phyloP scores from a whole-genome alignment of 2,113 vertebrate genomes.

The Isichthys henryi region DNA sequence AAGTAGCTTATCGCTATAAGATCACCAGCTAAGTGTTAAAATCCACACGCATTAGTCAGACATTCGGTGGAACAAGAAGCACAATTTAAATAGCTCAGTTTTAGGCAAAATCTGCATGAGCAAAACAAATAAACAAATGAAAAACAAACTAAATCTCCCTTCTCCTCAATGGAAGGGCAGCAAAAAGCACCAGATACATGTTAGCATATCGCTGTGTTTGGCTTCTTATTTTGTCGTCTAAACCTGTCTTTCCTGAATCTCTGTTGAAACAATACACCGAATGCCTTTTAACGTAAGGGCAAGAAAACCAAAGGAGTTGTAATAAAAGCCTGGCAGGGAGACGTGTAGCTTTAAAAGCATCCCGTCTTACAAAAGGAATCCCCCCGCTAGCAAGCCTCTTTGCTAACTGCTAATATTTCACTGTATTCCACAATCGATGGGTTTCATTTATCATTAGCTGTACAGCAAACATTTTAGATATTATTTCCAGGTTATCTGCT shows the following conservation, averaged over 20 bases:
- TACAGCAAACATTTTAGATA: background rate
- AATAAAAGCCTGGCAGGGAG: background rate
- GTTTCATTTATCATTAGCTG: background rate
- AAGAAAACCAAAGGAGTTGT: background rate
- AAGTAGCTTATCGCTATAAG: background rate
- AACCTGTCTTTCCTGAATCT: background rate
- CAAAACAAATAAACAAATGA: background rate
- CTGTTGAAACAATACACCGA: background rate
- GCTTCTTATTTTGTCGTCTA: background rate
- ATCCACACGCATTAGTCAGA: background rate
- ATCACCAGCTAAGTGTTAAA: background rate
- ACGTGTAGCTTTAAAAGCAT: background rate
- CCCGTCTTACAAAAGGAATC: background rate
- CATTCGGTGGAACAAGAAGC: background rate
- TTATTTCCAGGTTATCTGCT: background rate
- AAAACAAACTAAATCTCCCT: background rate
- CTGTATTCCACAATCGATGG: background rate
- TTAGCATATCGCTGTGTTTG: background rate
- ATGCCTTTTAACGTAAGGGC: background rate
- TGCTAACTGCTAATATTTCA: background rate
- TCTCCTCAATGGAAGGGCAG: background rate
- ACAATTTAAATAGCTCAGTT: background rate
- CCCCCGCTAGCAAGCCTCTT: background rate
- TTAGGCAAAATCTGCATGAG: background rate
- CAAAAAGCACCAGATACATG: background rate